phyloP scores from a whole-genome alignment of 53 echinoderm and acorn worm genomes.

The Hippasteria phrygiana region DNA sequence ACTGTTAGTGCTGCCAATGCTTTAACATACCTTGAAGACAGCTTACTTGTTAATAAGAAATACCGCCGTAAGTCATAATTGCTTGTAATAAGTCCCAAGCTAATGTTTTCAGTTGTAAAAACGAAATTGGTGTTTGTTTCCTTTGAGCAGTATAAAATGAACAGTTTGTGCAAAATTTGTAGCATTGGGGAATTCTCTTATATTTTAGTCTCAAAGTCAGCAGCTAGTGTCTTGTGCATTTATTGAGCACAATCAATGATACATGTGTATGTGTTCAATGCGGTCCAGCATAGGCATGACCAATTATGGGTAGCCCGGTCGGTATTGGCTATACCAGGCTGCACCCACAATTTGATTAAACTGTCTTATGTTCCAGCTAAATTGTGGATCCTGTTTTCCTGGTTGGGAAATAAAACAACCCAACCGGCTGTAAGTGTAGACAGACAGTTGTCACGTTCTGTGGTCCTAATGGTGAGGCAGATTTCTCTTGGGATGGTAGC shows the following conservation, averaged over 20 bases:
- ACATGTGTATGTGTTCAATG: neutral
- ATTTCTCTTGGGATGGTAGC: neutral
- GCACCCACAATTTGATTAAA: neutral
- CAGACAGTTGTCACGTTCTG: no score
- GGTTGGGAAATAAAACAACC: neutral
- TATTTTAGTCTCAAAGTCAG: neutral
- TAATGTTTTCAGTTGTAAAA: no score
- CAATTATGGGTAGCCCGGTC: neutral
- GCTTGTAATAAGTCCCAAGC: no score
- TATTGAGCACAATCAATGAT: neutral
- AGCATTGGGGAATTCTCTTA: neutral
- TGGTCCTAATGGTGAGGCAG: neutral
- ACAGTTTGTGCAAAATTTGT: neutral
- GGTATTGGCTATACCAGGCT: neutral
- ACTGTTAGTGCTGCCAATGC: no score
- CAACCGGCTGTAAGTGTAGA: no score
- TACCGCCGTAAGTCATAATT: no score
- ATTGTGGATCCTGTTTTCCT: conserved; percentile 18
- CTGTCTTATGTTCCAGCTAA: neutral
- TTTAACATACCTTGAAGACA: no score
- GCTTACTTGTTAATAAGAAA: no score
- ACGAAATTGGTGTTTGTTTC: no score
- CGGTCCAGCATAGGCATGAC: neutral
- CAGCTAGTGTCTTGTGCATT: neutral
- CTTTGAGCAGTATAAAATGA: neutral